phyloP scores from a whole-genome alignment of 1,140 invertebrate species.

The Pararge aegeria region DNA sequence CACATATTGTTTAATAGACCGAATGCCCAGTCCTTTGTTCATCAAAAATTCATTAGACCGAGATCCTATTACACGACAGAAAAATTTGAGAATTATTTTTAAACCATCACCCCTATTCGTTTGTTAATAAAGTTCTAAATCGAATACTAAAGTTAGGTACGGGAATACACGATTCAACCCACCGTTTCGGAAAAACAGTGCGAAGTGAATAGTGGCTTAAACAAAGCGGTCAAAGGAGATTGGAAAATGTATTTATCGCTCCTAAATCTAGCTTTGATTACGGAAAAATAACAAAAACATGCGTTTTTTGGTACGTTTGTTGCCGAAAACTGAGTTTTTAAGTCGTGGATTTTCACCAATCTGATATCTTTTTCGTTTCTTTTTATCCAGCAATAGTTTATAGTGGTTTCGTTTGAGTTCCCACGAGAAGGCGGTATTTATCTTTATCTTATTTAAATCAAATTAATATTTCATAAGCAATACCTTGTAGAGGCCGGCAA shows the following conservation, averaged over 20 bases:
- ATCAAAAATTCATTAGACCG: slow-evolving; percentile 31
- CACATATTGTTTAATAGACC: slow-evolving; percentile 21
- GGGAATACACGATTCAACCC: slow-evolving; percentile 23
- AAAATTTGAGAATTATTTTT: slow-evolving; percentile 8
- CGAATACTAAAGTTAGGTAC: background rate
- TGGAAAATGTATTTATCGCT: slow-evolving; percentile 41
- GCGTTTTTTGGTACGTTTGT: background rate
- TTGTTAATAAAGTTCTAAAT: background rate
- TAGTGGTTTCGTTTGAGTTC: too few species aligned
- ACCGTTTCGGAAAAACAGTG: slow-evolving; percentile 28
- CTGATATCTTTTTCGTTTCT: too few species aligned
- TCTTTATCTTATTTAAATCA: too few species aligned
- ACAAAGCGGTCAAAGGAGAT: slow-evolving; percentile 39
- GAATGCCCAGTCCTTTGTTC: slow-evolving; percentile 14
- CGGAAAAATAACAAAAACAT: slow-evolving; percentile 19
- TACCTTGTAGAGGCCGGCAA: too few species aligned
- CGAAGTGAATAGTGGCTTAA: slow-evolving; percentile 21
- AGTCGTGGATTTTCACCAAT: background rate
- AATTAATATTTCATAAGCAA: too few species aligned
- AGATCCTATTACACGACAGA: slow-evolving; percentile 20
- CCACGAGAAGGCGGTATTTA: too few species aligned
- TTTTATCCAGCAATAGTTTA: too few species aligned
- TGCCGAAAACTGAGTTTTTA: background rate
- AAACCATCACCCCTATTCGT: background rate
- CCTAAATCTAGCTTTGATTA: slow-evolving; percentile 40